phyloP scores from a whole-genome alignment of 2,113 vertebrate genomes.

The Butorides virescens region DNA sequence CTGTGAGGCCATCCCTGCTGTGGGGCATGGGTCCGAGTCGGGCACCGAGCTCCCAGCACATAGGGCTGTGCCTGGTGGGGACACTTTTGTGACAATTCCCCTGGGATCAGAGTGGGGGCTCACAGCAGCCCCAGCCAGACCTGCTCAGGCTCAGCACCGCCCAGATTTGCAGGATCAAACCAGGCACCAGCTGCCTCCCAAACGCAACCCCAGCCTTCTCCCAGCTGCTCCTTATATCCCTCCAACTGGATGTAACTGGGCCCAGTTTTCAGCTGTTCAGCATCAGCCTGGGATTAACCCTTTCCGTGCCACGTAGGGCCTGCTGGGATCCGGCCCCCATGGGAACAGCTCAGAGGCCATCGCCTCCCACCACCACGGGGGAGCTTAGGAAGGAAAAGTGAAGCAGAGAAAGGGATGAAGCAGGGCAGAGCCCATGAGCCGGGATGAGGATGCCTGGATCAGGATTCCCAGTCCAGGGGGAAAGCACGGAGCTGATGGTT shows the following conservation, averaged over 20 bases:
- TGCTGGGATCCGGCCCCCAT: fast-evolving
- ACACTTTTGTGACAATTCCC: neutral
- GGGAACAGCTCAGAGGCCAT: neutral
- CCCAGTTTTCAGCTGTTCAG: conserved; percentile 48
- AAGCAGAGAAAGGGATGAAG: neutral
- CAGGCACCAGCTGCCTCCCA: conserved; percentile 40
- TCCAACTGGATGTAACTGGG: conserved; percentile 20
- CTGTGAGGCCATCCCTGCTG: fast-evolving
- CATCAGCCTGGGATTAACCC: neutral
- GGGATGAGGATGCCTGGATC: neutral
- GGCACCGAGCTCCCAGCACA: neutral
- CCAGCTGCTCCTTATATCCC: conserved; percentile 28
- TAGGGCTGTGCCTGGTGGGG: neutral
- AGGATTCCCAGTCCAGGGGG: neutral
- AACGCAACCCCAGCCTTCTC: neutral
- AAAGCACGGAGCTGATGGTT: neutral
- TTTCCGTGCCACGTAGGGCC: neutral
- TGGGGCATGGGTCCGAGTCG: neutral
- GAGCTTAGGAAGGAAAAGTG: neutral
- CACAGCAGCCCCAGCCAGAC: neutral
- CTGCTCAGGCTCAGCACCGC: conserved; percentile 31
- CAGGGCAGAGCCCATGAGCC: neutral
- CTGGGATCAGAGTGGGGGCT: neutral
- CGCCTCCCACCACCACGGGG: fast-evolving
- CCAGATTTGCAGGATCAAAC: conserved; percentile 4